A percentile compares a stretch with the other conserved stretches of the same genome.
Conservation (phyloP, 2,113 vertebrate genomes). For the Campylorhamphus procurvoides region DNA sequence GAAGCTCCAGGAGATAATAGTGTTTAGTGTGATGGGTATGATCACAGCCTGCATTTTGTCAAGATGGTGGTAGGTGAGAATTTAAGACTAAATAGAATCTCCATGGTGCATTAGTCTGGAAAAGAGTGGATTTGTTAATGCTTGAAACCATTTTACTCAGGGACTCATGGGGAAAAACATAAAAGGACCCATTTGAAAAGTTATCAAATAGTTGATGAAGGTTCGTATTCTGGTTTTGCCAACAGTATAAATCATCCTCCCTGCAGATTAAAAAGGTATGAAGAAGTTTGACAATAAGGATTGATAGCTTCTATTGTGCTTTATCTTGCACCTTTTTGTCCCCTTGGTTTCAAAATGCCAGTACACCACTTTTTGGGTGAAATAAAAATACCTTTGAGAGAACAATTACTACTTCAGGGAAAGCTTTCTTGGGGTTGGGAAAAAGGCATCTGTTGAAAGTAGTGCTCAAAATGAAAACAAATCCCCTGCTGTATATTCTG, state of each 20-base stretch:
- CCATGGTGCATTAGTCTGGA: not conserved
- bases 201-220: not conserved
- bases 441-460: not conserved
- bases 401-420: not conserved
- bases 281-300: not conserved
- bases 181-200: not conserved
- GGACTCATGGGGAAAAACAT: not conserved
- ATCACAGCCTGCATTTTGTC: not conserved
- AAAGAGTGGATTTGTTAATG: not conserved
- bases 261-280: not conserved
- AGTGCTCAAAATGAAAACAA: not conserved
- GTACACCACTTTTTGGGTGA: not conserved
- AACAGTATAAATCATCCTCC: not conserved
- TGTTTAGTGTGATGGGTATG: not conserved
- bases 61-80: rapidly evolving
- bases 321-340: not conserved
- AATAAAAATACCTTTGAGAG: not conserved
- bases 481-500: not conserved
- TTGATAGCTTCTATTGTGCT: not conserved
- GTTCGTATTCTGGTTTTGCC: not conserved
- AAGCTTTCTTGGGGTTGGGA: not conserved
- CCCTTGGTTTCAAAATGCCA: not conserved
- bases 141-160: not conserved
- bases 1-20: not conserved
- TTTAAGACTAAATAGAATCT: not conserved